These are phyloP conservation scores for Upupa epops DNA, from an alignment of 2,113 vertebrate genomes.

Conservation along the genomic window DNA sequence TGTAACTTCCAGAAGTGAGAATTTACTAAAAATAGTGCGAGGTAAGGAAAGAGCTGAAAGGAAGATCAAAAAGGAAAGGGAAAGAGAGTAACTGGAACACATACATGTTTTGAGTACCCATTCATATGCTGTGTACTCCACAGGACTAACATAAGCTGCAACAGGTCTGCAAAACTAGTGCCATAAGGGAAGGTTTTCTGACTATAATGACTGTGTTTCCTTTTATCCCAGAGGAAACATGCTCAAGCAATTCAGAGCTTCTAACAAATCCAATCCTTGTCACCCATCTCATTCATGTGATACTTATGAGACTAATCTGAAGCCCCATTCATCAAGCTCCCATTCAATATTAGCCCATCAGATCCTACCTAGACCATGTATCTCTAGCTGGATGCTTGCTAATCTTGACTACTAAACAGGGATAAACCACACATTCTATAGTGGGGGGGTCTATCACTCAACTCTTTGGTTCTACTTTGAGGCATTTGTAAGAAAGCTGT, in stretches of 20 bases:
- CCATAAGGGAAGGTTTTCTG: not conserved
- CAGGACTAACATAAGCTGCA: not conserved
- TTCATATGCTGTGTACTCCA: not conserved
- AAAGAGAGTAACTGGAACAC: not conserved
- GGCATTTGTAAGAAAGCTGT: not conserved
- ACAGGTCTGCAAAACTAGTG: not conserved
- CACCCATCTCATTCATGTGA: not conserved
- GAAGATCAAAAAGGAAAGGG: not conserved
- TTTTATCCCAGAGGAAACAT: not conserved
- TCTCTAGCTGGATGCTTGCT: constrained; percentile 55
- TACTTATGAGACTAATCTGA: constrained; percentile 64
- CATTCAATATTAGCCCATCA: constrained; percentile 66
- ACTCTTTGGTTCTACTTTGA: not conserved
- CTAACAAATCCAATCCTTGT: constrained; percentile 46
- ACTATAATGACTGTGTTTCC: not conserved
- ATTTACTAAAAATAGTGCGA: not conserved
- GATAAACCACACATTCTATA: constrained; percentile 44
- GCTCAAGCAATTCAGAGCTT: not conserved
- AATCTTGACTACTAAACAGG: constrained; percentile 56
- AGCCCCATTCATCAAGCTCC: constrained; percentile 48
- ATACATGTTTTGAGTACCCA: not conserved
- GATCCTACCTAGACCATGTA: constrained; percentile 51
- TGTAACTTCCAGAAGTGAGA: not conserved
- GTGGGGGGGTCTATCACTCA: not conserved
- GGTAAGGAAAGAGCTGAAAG: not conserved